Conservation (phyloP, 2,113 vertebrate species). For the Neodon shergylaensis region DNA sequence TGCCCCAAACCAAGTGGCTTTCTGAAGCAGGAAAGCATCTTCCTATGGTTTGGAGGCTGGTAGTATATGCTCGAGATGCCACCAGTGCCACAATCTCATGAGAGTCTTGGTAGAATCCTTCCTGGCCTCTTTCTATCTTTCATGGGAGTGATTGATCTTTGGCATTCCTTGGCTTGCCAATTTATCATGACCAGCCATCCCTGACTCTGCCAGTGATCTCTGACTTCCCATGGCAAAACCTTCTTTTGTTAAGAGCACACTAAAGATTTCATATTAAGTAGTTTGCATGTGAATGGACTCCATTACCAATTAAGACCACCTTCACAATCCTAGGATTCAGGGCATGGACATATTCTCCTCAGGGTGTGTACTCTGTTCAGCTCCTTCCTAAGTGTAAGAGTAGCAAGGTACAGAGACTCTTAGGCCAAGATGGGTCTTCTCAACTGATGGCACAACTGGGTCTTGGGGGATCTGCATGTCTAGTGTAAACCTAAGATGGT, state of each 20-base stretch:
- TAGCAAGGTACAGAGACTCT: neutral
- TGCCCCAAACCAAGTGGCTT: neutral
- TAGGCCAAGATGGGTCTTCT: neutral
- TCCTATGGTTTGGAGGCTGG: neutral
- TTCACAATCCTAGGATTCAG: neutral
- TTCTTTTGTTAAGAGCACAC: neutral
- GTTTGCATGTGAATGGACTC: neutral
- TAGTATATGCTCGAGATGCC: neutral
- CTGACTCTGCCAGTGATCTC: neutral
- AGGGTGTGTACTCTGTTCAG: neutral
- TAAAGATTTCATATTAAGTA: neutral
- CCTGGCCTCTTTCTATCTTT: neutral
- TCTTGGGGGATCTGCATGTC: neutral
- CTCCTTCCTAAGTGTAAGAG: neutral
- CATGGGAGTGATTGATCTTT: neutral
- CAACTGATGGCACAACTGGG: neutral
- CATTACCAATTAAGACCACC: neutral
- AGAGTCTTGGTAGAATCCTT: neutral
- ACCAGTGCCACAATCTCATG: neutral
- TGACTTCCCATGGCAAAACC: neutral
- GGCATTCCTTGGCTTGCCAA: neutral
- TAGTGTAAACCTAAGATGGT: neutral
- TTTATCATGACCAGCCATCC: no score
- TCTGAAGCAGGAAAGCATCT: neutral
- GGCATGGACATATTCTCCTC: neutral